phyloP scores from a whole-genome alignment of 2,113 vertebrate genomes.

The Amblyornis subalaris region DNA sequence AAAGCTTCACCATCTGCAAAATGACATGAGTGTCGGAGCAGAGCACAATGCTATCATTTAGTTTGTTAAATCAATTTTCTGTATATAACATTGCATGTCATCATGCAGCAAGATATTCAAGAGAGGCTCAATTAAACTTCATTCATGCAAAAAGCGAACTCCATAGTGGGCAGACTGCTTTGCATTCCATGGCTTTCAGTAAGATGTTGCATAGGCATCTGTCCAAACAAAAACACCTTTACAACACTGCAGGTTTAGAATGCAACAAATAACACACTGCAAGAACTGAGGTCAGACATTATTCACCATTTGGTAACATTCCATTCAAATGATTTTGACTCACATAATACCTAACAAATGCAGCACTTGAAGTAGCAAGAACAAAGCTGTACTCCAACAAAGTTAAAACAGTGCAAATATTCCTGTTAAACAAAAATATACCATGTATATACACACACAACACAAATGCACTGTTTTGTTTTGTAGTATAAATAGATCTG shows the following conservation, averaged over 20 bases:
- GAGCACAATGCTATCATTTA: background rate
- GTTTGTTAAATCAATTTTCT: background rate
- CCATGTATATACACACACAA: slow-evolving; percentile 28
- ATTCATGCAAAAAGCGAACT: background rate
- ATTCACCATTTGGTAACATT: slow-evolving; percentile 31
- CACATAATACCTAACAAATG: slow-evolving; percentile 13
- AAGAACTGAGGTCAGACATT: slow-evolving; percentile 17
- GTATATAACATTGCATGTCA: background rate
- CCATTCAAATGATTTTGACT: slow-evolving; percentile 26
- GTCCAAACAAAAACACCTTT: slow-evolving; percentile 28
- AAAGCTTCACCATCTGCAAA: background rate
- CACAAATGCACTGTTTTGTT: slow-evolving; percentile 34
- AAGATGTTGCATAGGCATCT: background rate
- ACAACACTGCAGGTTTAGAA: background rate
- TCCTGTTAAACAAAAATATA: slow-evolving; percentile 24
- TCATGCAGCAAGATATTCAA: background rate
- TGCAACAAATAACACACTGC: background rate
- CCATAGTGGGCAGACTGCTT: rapidly evolving
- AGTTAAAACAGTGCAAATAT: slow-evolving; percentile 42
- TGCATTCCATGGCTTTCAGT: slow-evolving; percentile 1
- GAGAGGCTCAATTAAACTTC: background rate
- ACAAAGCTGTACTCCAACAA: slow-evolving; percentile 4
- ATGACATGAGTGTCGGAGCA: background rate
- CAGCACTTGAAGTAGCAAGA: slow-evolving; percentile 21
- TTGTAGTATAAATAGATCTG: slow-evolving; percentile 39